Percentiles rank a stretch among this genome's conserved stretches.
phyloP scores from a whole-genome alignment of 2,797 vertebrate species.

The Hapalemur alaotrensis region DNA sequence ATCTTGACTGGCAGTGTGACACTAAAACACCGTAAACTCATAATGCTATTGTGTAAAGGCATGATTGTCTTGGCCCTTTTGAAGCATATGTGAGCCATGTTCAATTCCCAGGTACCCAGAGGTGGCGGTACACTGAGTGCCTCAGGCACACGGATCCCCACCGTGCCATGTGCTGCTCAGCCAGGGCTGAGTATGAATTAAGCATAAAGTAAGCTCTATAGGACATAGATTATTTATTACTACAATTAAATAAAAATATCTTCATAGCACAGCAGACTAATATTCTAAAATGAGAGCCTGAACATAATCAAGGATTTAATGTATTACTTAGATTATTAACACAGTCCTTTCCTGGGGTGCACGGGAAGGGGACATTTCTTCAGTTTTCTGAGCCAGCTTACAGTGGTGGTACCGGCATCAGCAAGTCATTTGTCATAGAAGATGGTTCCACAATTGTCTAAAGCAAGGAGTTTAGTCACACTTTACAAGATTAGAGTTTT shows the following conservation, averaged over 20 bases:
- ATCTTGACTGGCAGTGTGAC: not conserved
- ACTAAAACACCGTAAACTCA: not conserved
- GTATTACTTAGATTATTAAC: not conserved
- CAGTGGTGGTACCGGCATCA: not conserved
- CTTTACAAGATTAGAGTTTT: not conserved
- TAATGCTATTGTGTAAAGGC: not conserved
- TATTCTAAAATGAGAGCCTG: conserved; percentile 48
- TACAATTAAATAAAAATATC: conserved; percentile 31
- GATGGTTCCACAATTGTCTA: not conserved
- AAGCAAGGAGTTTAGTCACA: not conserved
- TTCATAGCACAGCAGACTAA: not conserved
- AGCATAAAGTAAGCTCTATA: not conserved
- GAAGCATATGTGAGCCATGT: not conserved
- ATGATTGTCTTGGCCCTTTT: not conserved
- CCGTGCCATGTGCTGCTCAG: not conserved
- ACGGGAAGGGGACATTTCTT: not conserved
- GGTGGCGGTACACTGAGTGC: not conserved
- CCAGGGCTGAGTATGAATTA: not conserved
- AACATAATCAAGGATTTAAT: conserved; percentile 42
- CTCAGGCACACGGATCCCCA: not conserved
- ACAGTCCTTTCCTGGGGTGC: not conserved
- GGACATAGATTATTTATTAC: not conserved
- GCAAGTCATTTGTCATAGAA: conserved; percentile 39
- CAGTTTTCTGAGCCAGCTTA: not conserved
- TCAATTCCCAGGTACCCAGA: not conserved